Conservation (phyloP, 1,140 invertebrate genomes). For the Drosophila novamexicana region DNA sequence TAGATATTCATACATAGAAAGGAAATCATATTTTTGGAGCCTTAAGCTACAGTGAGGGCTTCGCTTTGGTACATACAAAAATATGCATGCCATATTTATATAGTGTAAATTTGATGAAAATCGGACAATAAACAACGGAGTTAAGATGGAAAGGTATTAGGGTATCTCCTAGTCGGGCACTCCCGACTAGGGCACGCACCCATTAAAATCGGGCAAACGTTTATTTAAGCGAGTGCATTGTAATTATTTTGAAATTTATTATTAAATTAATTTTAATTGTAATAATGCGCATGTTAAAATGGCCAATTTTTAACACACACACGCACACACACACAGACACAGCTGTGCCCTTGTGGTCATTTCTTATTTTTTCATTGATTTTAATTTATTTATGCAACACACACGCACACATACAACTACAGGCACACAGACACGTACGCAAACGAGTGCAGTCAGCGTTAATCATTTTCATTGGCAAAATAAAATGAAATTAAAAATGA, state of each 20-base stretch:
- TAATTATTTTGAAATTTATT: constrained; percentile 84
- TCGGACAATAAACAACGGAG: no score
- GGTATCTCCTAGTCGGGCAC: no score
- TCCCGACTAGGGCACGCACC: no score
- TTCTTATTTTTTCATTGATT: constrained; percentile 68
- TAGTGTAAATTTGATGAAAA: no score
- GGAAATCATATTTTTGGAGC: no score
- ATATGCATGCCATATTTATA: no score
- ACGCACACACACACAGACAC: constrained; percentile 14
- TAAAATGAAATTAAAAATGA: constrained; percentile 77
- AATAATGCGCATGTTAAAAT: constrained; percentile 82
- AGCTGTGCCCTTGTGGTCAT: constrained; percentile 34
- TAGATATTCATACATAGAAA: no score
- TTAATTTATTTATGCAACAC: constrained; percentile 80
- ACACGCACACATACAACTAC: constrained; percentile 26
- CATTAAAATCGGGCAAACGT: constrained; percentile 37
- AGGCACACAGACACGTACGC: constrained; percentile 3
- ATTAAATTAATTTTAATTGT: constrained; percentile 84
- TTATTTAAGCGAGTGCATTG: constrained; percentile 82
- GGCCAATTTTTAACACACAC: constrained; percentile 28
- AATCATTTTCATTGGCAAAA: constrained; percentile 73
- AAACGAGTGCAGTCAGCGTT: constrained; percentile 57
- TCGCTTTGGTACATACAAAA: no score
- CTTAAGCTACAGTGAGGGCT: no score
- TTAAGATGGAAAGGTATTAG: no score